Evolutionary conservation across 2,113 vertebrate species (phyloP).

Genomic region (Neoarius graeffei): DNA sequence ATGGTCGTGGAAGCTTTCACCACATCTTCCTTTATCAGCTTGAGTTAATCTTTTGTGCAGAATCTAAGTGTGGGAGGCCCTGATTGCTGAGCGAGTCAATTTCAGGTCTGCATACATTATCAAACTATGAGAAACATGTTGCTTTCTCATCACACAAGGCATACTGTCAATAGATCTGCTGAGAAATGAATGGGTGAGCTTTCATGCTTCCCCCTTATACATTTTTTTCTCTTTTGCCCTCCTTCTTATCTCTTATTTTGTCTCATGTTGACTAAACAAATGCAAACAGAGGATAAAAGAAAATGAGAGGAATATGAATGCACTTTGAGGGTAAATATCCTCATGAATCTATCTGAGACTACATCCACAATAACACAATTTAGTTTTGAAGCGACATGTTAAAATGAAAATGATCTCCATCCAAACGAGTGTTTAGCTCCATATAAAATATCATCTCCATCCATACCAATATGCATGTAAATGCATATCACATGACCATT

Average conservation of each 20-base stretch:
- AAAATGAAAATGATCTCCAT: too few species aligned
- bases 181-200: slow-evolving; percentile 29
- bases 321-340: background rate
- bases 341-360: slow-evolving; percentile 24
- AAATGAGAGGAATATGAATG: slow-evolving; percentile 36
- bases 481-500: too few species aligned
- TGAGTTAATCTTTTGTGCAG: slow-evolving; percentile 34
- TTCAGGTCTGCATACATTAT: slow-evolving; percentile 45
- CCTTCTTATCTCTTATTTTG: slow-evolving; percentile 18
- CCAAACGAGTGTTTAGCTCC: too few species aligned
- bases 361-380: too few species aligned
- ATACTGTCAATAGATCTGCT: slow-evolving; percentile 46
- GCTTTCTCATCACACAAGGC: slow-evolving; percentile 44
- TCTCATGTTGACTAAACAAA: slow-evolving; percentile 49
- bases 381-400: too few species aligned
- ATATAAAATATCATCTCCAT: too few species aligned
- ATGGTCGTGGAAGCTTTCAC: slow-evolving; percentile 13
- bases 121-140: slow-evolving; percentile 47
- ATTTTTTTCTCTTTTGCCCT: slow-evolving; percentile 15
- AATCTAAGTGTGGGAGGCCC: slow-evolving; percentile 39
- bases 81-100: slow-evolving; percentile 44
- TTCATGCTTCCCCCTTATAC: background rate
- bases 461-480: too few species aligned
- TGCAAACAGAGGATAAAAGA: slow-evolving; percentile 35
- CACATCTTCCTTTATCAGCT: slow-evolving; percentile 23